Conservation (phyloP, 2,888 invertebrate genomes). For the Nudaria mundana region DNA sequence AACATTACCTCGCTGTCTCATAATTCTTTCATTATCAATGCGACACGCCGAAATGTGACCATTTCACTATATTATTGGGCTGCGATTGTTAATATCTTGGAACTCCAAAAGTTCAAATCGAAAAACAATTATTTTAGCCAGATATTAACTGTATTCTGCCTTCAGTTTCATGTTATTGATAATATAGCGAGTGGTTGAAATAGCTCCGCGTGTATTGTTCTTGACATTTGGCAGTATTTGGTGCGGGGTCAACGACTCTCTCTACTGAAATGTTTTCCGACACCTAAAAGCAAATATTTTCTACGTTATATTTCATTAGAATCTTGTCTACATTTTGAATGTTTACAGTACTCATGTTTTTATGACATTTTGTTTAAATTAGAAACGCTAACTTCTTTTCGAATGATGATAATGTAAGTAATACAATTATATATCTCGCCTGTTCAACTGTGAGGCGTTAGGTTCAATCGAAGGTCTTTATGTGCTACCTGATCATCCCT, state of each 20-base stretch:
- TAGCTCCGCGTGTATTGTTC: conserved; percentile 68
- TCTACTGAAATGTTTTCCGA: conserved; percentile 58
- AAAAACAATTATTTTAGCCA: no score
- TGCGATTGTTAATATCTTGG: no score
- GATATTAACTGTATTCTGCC: no score
- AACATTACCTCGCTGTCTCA: conserved; percentile 49
- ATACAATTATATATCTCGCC: no score
- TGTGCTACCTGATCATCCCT: no score
- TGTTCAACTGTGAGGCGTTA: no score
- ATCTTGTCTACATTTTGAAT: neutral
- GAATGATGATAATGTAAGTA: no score
- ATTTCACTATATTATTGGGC: no score
- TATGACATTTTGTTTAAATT: neutral
- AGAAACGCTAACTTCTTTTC: no score
- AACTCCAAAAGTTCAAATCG: no score
- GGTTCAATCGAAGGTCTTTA: no score
- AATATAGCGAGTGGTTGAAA: conserved; percentile 48
- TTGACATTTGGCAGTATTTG: conserved; percentile 71
- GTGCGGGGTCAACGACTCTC: conserved; percentile 63
- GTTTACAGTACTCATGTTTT: neutral
- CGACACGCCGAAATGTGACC: no score
- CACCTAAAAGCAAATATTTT: conserved; percentile 49
- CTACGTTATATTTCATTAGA: conserved; percentile 21
- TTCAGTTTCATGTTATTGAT: conserved; percentile 26
- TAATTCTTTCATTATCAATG: conserved; percentile 35